Conservation (phyloP, 37 sponge, comb jelly and placozoan species). For the Petrosia ficiformis region DNA sequence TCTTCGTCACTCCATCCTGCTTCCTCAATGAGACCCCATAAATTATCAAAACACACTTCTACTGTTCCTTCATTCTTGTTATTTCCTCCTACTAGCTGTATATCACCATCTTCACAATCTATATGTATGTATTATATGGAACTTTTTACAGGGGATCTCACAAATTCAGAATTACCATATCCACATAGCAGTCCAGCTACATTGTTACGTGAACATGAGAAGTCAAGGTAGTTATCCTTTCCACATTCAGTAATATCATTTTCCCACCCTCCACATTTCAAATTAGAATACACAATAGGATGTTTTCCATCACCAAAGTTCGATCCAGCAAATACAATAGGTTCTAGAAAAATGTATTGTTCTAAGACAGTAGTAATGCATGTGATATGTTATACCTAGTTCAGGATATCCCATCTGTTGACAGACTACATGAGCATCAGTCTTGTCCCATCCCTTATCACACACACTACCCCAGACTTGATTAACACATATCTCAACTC, state of each 20-base stretch:
- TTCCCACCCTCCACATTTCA: slow-evolving; percentile 19
- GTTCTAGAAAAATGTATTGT: not conserved
- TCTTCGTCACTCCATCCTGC: not conserved
- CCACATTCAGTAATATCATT: not conserved
- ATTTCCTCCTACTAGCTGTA: not conserved
- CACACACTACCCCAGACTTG: slow-evolving; percentile 10
- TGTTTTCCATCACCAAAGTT: slow-evolving; percentile 18
- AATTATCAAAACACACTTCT: not conserved
- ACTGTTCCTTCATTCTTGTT: not conserved
- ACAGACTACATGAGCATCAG: slow-evolving; percentile 6
- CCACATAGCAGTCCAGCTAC: slow-evolving; percentile 18
- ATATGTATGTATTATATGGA: not conserved
- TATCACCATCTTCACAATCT: not conserved
- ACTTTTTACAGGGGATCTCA: not conserved
- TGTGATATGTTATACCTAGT: too few species aligned
- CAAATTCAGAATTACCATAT: not conserved
- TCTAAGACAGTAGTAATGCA: too few species aligned
- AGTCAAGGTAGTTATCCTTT: not conserved
- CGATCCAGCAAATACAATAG: not conserved
- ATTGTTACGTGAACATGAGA: not conserved
- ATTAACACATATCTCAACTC: slow-evolving; percentile 7
- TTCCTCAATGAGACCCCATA: not conserved
- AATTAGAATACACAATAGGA: slow-evolving; percentile 2
- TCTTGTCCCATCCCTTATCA: not conserved
- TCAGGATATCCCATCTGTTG: not conserved